Evolutionary conservation across 2,797 vertebrate genomes (phyloP), one percentile per base, ranked within the genome.

Genomic region (Megaceryle alcyon): DNA sequence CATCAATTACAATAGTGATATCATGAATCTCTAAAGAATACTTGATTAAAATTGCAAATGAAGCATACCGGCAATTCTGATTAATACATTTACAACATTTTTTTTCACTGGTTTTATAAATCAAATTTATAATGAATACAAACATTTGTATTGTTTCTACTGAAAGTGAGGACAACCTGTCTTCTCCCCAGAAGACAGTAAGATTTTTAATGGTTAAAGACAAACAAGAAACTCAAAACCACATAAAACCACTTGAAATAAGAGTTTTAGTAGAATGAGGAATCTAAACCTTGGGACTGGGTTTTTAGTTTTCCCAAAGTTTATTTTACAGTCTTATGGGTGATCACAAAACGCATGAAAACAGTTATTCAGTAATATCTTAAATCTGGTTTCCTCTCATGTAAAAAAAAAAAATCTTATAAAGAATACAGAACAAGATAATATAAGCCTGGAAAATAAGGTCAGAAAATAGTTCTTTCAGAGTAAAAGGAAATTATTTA

Each of bases 1-100:
- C 88, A 96, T 85, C 60, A 85, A 87, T 85, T 95, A 65, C 56
- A 85, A 61, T 22, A 92, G 69, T 46, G 35, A 81, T 88, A 57
- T 86, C 75, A 97, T 94, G 80, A 94, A 90, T 96, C 92, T 95
- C 89, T 93, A 84, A 82, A 92, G 46, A 94, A 94, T 41, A 87
- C 60, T 95, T 95, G 92, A 96, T 89, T 95, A 79, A 85, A 73
- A 60, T 65, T 81, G 91, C 57, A 94, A 97, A 89, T 82, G 84
- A 90, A 94, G 39, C 59, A 94, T 73, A 65, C 82, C 90, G 81
- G 78, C 54, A 68, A 73, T 84, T 93, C 60, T 86, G 87, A 86
- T 89, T 95, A 93, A 97, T 73, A 79, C 19, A 87, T 85, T 88
- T 94, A 70, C 66, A 93, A 85, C 59, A 79, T 59, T 48, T 95